phyloP scores from a whole-genome alignment of 2,888 invertebrate species.

The Ctenicera cuprea region DNA sequence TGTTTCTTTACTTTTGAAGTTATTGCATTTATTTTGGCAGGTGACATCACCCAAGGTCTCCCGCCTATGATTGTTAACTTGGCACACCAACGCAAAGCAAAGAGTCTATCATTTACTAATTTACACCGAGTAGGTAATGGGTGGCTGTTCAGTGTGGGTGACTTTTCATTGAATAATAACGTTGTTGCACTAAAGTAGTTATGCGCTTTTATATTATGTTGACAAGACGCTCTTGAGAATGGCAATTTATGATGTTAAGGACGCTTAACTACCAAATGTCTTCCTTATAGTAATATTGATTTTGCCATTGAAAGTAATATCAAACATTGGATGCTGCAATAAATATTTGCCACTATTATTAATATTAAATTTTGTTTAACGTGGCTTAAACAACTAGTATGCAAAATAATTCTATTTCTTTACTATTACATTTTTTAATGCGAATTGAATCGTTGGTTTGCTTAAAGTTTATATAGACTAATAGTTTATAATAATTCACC shows the following conservation, averaged over 20 bases:
- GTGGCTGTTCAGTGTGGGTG: constrained; percentile 18
- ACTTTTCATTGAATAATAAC: constrained; percentile 21
- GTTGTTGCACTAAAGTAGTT: not conserved
- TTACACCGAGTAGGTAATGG: constrained; percentile 36
- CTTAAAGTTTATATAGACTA: too few species aligned
- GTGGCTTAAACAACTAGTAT: too few species aligned
- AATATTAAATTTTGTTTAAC: too few species aligned
- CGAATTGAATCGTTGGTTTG: too few species aligned
- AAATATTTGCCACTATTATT: too few species aligned
- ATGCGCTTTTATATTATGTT: constrained; percentile 20
- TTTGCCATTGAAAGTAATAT: too few species aligned
- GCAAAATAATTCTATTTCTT: too few species aligned
- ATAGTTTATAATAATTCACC: too few species aligned
- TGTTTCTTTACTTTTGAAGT: constrained; percentile 6
- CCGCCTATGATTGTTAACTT: constrained; percentile 25
- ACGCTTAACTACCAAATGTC: not conserved
- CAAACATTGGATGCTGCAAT: too few species aligned
- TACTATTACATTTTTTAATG: too few species aligned
- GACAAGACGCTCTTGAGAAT: not conserved
- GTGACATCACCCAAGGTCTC: constrained; percentile 28
- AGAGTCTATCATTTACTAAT: constrained; percentile 36
- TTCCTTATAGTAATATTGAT: too few species aligned
- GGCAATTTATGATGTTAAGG: not conserved
- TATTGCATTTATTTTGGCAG: constrained; percentile 23
- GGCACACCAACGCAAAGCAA: constrained; percentile 18